Percentiles rank a stretch among this genome's conserved stretches.
These are phyloP conservation scores for Oriolus oriolus DNA, from an alignment of 2,113 vertebrate species.

Conservation along the genomic window DNA sequence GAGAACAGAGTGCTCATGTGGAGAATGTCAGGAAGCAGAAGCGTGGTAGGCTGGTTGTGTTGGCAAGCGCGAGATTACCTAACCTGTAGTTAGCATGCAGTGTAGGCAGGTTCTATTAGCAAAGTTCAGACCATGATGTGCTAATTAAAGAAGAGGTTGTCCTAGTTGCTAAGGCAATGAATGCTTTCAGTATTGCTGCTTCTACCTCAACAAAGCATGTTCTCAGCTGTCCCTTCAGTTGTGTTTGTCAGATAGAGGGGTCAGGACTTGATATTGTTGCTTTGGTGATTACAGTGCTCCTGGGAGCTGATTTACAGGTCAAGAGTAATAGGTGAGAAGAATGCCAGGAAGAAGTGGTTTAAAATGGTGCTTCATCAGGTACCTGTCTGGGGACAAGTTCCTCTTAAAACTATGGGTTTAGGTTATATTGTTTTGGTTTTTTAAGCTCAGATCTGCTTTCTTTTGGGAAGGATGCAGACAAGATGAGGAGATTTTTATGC, in stretches of 20 bases:
- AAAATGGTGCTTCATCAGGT: background rate
- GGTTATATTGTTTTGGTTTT: background rate
- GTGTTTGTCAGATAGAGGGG: background rate
- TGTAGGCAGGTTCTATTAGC: constrained; percentile 50
- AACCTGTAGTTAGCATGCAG: background rate
- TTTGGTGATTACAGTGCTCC: background rate
- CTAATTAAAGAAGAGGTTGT: constrained; percentile 55
- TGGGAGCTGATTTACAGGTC: background rate
- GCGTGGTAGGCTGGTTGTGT: background rate
- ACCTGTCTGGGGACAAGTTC: background rate
- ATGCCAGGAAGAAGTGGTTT: background rate
- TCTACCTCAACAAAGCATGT: background rate
- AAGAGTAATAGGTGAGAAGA: background rate
- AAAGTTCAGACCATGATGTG: constrained; percentile 23
- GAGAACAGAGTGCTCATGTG: background rate
- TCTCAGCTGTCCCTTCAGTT: background rate
- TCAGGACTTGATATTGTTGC: background rate
- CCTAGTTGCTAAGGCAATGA: constrained; percentile 52
- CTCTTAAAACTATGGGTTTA: background rate
- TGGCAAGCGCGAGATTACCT: background rate
- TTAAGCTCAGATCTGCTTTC: background rate
- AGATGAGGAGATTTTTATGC: background rate
- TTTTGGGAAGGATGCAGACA: background rate
- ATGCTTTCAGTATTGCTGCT: background rate
- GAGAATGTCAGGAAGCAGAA: constrained; percentile 35